Percentiles rank a stretch among this genome's conserved stretches.
Evolutionary conservation across 2,888 invertebrate species (phyloP).

Genomic region (Eutolmus rufibarbis): DNA sequence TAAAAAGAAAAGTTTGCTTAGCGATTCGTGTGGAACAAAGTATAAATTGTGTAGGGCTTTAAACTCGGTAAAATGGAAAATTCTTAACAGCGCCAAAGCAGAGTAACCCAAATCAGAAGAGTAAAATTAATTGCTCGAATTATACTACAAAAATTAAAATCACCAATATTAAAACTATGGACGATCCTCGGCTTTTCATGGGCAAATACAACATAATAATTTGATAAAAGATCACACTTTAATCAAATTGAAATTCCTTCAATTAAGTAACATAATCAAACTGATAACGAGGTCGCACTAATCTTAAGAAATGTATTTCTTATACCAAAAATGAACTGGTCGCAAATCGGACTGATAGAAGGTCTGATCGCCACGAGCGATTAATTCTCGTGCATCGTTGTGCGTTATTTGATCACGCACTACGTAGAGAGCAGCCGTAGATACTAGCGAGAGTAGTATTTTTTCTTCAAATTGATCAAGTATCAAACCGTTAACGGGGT

Average conservation of each 20-base stretch:
- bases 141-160: too few species aligned
- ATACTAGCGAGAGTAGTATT: neutral
- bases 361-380: neutral
- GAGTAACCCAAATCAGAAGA: too few species aligned
- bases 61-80: neutral
- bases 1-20: neutral
- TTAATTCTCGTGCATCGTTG: neutral
- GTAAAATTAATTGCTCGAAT: too few species aligned
- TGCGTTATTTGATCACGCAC: neutral
- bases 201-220: neutral
- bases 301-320: neutral
- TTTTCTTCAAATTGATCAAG: neutral
- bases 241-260: neutral
- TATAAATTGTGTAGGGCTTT: neutral
- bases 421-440: neutral
- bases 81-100: too few species aligned
- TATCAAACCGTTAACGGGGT: neutral
- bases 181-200: too few species aligned
- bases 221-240: neutral
- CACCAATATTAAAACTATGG: too few species aligned
- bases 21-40: neutral
- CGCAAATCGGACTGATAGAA: neutral
- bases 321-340: neutral
- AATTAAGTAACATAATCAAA: neutral
- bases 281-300: neutral